Evolutionary conservation across 2,797 vertebrate species (phyloP).

Genomic region (Anableps anableps): DNA sequence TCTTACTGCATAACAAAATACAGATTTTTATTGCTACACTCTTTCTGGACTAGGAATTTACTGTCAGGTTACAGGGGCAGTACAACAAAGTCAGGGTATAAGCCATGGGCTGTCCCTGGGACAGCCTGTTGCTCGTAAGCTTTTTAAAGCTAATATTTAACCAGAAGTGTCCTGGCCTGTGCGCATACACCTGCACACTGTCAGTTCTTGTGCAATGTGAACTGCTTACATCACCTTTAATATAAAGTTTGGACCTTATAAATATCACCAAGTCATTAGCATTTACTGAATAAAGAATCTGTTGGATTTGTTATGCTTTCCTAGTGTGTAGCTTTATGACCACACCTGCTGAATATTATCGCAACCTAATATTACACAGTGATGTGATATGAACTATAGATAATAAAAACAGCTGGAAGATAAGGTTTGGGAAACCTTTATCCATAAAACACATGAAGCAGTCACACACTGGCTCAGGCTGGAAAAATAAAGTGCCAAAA

Average conservation of each 20-base stretch:
- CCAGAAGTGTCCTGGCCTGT: not conserved
- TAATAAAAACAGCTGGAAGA: too few relatives aligned
- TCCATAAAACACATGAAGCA: too few relatives aligned
- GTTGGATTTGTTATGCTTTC: not conserved
- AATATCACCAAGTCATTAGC: not conserved
- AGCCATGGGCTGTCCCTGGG: not conserved
- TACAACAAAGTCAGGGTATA: not conserved
- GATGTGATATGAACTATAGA: not conserved
- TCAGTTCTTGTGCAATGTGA: not conserved
- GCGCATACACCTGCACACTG: not conserved
- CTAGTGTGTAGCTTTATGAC: not conserved
- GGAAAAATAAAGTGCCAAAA: not conserved
- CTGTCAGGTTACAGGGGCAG: not conserved
- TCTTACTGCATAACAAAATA: not conserved
- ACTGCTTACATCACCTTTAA: not conserved
- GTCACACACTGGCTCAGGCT: not conserved
- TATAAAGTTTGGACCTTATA: not conserved
- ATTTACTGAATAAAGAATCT: not conserved
- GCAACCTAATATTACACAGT: not conserved
- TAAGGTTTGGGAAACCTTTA: too few relatives aligned
- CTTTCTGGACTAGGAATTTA: not conserved
- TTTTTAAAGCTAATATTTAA: constrained; percentile 1
- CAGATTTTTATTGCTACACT: not conserved
- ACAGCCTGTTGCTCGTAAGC: not conserved
- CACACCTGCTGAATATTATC: not conserved